Base-by-base conservation (phyloP, 2,888 invertebrate species). In the Caenorhabditis parvicauda region DNA sequence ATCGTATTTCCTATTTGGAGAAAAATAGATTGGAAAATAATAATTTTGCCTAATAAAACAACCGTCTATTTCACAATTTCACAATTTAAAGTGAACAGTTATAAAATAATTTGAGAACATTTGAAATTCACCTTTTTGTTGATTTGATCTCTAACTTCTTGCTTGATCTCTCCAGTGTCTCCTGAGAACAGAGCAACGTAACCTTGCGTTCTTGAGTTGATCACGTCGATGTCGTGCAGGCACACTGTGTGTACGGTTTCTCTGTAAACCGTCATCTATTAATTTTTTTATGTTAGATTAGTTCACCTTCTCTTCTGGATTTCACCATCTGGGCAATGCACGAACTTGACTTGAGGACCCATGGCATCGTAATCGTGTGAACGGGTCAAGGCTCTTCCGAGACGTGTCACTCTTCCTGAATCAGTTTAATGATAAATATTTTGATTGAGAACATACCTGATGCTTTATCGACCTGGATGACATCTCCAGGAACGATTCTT, bases 331-430 rank as follows among this genome's bases (percentile, higher is more conserved):
- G 98, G 98, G 81, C 96, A 96, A 75, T 95, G 94, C 0, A 98
- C 94, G 83, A 96, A 96, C 63, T 92, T 87, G 24, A 83, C 84
- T 79, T 86, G 85, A 14, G 87, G 84, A 78, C 91, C 94, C 59
- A 94, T 94, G 0, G 98, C 98, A 83, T 98, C 98, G 80, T 95
- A 99, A 81, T 98, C 98, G 21, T 95, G 86, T 0, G 96, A 94
- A 58, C 95, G 86, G 0, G 95, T 92, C 81, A 96, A 96, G 22
- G 95, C 94, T 27, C 98, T 86, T 0, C 98, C 81, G 12, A 79
- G 54, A 7, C 75, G 70, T 25, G 76, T 75, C 22, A 79, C 75
- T 22, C 73, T 64, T 2, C 77, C 75, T 71, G 48, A 27, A 62
- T 37, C 37, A n/a, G 7, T 41, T 21, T 17, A 44, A 19, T 43